Base-by-base conservation (phyloP, 2,113 vertebrate genomes). In the Pachyramphus minor region DNA sequence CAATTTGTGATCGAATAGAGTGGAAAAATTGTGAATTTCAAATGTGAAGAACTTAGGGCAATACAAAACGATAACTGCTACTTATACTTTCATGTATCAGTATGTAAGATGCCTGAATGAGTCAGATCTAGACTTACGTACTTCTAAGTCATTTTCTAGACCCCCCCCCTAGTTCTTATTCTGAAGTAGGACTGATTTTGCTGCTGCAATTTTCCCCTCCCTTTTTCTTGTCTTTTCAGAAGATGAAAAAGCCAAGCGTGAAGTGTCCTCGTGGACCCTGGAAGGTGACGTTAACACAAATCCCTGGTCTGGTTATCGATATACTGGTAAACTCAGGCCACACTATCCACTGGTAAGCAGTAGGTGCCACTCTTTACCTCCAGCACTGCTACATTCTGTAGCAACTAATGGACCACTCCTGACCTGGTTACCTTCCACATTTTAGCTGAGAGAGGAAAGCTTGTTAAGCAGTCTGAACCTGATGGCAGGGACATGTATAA, bases 291-390 rank as follows among this genome's bases (percentile, higher is more conserved):
- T 98, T 79, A 99, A 99, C 97, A 99, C 99, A 89, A 99, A 99
- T 95, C 99, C 99, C 8, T 99, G 99, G 99, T 98, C 98, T 78
- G 99, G 99, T 45, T 99, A 99, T 97, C 98, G 99, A 60, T 99
- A 99, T 56, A 99, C 99, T 44, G 99, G 99, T 55, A 99, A 99
- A 97, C 98, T 99, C 76, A 98, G 98, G 83, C 99, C 99, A 41
- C 96, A 99, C 97, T 99, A 99, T 91, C 99, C 99, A 42, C 97
- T 99, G 98, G 99, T 99, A 98, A 97, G 98, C 94, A 69, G 13
- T 33, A 41, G 41, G 13, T 94, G 31, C 41, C 14, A 7, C 41
- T 47, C 33, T 41, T 6, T 35, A 15, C 15, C 15, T 94, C 17
- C 78, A 44, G 58, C 5, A 3, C n/a, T 33, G 15, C 24, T 35